phyloP scores from a whole-genome alignment of 2,113 vertebrate genomes.

The Potamarius usumacintae region DNA sequence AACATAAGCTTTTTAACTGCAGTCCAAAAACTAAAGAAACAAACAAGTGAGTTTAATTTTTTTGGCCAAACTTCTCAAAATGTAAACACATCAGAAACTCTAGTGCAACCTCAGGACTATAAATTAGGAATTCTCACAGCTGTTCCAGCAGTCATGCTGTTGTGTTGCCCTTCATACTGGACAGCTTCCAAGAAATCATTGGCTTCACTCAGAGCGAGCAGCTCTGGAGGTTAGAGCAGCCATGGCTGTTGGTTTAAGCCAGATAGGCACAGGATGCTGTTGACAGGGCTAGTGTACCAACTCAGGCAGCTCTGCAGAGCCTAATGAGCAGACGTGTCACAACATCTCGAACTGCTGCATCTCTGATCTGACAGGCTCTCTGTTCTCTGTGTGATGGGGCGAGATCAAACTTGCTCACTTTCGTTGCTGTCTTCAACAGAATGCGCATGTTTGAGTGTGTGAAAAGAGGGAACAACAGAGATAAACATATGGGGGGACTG shows the following conservation, averaged over 20 bases:
- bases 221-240: conserved; percentile 31
- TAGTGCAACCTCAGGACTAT: background rate
- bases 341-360: conserved; percentile 68
- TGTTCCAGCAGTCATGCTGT: background rate
- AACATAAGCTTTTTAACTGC: background rate
- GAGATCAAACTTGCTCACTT: conserved; percentile 46
- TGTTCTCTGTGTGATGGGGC: conserved; percentile 48
- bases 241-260: conserved; percentile 50
- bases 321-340: conserved; percentile 76
- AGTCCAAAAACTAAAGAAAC: background rate
- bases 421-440: conserved; percentile 34
- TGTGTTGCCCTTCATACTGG: background rate
- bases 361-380: conserved; percentile 65
- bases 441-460: background rate
- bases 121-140: background rate
- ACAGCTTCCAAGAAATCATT: conserved; percentile 6
- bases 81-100: background rate
- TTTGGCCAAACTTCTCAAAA: background rate
- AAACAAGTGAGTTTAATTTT: background rate
- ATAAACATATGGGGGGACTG: conserved; percentile 19
- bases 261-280: conserved; percentile 60
- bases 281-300: conserved; percentile 67
- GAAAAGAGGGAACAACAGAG: background rate
- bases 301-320: conserved; percentile 64
- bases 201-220: conserved; percentile 39